Evolutionary conservation across 2,797 vertebrate genomes (phyloP).

Genomic region (Cynodonichthys magdalenae): DNA sequence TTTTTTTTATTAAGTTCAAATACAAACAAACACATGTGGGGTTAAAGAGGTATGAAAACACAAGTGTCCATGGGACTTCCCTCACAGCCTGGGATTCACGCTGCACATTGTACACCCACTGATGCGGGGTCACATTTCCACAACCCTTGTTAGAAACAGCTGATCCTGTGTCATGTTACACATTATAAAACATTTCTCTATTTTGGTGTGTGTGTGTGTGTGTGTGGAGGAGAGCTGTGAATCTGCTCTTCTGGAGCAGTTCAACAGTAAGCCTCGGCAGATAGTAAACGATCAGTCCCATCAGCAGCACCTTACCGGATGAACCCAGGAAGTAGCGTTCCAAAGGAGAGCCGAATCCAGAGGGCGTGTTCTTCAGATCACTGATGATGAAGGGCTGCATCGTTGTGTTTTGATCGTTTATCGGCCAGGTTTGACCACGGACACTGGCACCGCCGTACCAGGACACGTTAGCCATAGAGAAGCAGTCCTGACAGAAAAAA

Average conservation of each 20-base stretch:
- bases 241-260: not conserved
- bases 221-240: not conserved
- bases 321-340: constrained; percentile 91
- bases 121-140: constrained; percentile 51
- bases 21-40: constrained; percentile 52
- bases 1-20: constrained; percentile 37
- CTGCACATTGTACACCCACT: constrained; percentile 38
- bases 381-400: constrained; percentile 85
- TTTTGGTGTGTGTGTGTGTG: not conserved
- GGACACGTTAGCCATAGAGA: constrained; percentile 90
- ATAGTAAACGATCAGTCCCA: not conserved
- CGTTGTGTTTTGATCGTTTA: constrained; percentile 82
- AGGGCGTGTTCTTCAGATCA: constrained; percentile 79
- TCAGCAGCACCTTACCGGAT: constrained; percentile 78
- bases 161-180: constrained; percentile 33
- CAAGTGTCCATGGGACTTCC: constrained; percentile 61
- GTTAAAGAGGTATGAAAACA: constrained; percentile 47
- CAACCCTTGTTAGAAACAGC: constrained; percentile 40
- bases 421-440: constrained; percentile 86
- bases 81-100: constrained; percentile 49
- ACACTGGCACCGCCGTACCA: constrained; percentile 90
- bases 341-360: constrained; percentile 85
- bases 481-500: constrained; percentile 83
- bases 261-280: no score
- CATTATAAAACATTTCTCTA: constrained; percentile 11